phyloP scores from a whole-genome alignment of 2,113 vertebrate genomes.

The Corythornis cristatus region DNA sequence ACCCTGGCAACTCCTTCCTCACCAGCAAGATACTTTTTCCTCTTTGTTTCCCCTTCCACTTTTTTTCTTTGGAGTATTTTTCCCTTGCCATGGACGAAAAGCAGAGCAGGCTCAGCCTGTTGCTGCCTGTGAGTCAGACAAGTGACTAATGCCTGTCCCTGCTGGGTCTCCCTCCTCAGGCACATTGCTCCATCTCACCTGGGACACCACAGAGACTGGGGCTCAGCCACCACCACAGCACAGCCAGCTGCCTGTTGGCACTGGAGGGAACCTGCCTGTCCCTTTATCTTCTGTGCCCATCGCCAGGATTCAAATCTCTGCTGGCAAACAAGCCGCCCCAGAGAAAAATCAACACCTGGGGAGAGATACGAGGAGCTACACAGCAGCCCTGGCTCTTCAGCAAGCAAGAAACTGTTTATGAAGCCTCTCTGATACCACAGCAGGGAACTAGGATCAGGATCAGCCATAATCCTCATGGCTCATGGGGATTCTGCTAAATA shows the following conservation, averaged over 20 bases:
- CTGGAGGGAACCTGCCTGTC: background rate
- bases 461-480: background rate
- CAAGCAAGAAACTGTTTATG: background rate
- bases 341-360: background rate
- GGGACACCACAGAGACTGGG: background rate
- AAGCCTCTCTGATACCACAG: background rate
- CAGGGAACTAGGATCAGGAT: background rate
- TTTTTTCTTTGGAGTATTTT: background rate
- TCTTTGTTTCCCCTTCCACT: background rate
- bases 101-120: background rate
- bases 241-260: background rate
- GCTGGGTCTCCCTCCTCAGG: background rate
- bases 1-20: background rate
- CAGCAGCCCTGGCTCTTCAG: background rate
- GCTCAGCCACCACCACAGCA: accelerated
- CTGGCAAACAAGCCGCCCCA: background rate
- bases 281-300: background rate
- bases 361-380: background rate
- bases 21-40: background rate
- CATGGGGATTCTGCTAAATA: accelerated
- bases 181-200: background rate
- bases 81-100: background rate
- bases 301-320: background rate
- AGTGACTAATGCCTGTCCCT: constrained; percentile 12
- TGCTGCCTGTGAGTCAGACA: constrained; percentile 28